Percentiles rank a stretch among this genome's conserved stretches.
These are phyloP conservation scores for Choristoneura fumiferana DNA, from an alignment of 1,140 invertebrate genomes.

Conservation along the genomic window DNA sequence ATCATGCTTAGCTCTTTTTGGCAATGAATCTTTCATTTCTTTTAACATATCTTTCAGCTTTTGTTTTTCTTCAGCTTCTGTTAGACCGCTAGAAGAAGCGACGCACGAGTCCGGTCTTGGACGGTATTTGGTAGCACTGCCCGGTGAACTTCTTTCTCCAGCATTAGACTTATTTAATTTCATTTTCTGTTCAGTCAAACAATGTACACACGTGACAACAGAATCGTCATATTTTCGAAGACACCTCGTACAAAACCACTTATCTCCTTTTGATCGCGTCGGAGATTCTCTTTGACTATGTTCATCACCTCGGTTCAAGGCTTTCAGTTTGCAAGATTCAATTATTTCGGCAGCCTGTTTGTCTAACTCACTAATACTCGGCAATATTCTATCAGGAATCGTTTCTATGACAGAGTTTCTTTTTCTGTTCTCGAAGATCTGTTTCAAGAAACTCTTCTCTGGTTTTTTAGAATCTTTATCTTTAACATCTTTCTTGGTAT, in stretches of 20 bases:
- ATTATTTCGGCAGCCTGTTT: slow-evolving; percentile 88
- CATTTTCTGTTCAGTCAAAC: slow-evolving; percentile 30
- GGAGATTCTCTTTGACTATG: neutral
- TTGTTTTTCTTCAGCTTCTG: slow-evolving; percentile 51
- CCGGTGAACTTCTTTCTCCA: slow-evolving; percentile 20
- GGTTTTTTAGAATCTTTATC: slow-evolving; percentile 59
- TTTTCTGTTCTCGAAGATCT: slow-evolving; percentile 70
- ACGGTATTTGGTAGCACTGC: slow-evolving; percentile 35
- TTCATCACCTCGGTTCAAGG: slow-evolving; percentile 28
- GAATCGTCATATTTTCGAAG: slow-evolving; percentile 53
- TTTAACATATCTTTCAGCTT: slow-evolving; percentile 68
- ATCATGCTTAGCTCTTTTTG: slow-evolving; percentile 50
- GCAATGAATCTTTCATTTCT: slow-evolving; percentile 73
- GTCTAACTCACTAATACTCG: slow-evolving; percentile 89
- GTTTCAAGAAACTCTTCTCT: slow-evolving; percentile 65
- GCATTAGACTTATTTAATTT: slow-evolving; percentile 10
- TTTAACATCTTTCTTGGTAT: slow-evolving; percentile 41
- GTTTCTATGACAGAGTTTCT: slow-evolving; percentile 59
- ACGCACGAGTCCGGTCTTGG: slow-evolving; percentile 46
- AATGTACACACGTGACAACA: slow-evolving; percentile 49
- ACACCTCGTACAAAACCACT: slow-evolving; percentile 59
- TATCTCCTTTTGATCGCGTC: slow-evolving; percentile 19
- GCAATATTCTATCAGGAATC: slow-evolving; percentile 79
- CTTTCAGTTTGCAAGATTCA: slow-evolving; percentile 58
- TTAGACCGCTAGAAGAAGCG: slow-evolving; percentile 24